Evolutionary conservation across 2,888 invertebrate genomes (phyloP).

Genomic region (Hyposoter didymator): DNA sequence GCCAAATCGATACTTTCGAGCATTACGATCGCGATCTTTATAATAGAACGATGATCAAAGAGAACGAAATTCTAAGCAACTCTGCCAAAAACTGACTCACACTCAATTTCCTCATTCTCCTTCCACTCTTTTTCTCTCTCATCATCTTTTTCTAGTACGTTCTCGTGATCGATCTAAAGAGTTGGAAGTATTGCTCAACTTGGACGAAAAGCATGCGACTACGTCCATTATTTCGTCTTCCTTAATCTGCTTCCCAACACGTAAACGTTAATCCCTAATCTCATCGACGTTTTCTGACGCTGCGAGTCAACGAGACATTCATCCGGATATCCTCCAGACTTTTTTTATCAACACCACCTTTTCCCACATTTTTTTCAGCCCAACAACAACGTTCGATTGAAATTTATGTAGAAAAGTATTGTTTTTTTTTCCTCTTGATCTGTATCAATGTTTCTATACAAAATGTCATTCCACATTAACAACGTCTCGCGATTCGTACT

Average conservation of each 20-base stretch:
- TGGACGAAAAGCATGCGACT: slow-evolving; percentile 40
- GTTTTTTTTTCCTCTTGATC: background rate
- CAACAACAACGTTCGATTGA: background rate
- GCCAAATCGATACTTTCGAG: slow-evolving; percentile 23
- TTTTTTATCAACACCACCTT: slow-evolving; percentile 28
- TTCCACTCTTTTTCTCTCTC: slow-evolving; percentile 8
- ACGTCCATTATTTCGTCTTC: slow-evolving; percentile 17
- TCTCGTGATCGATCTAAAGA: slow-evolving; percentile 59
- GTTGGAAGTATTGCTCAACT: slow-evolving; percentile 59
- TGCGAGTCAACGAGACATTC: slow-evolving; percentile 24
- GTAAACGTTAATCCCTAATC: slow-evolving; percentile 58
- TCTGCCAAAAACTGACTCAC: slow-evolving; percentile 64
- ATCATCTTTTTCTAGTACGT: background rate
- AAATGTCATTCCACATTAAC: background rate
- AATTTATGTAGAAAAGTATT: background rate
- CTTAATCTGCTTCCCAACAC: slow-evolving; percentile 51
- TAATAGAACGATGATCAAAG: slow-evolving; percentile 38
- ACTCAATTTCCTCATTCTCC: slow-evolving; percentile 40
- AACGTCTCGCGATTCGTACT: slow-evolving; percentile 10
- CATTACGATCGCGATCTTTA: slow-evolving; percentile 26
- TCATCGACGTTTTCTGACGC: slow-evolving; percentile 12
- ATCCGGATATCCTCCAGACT: slow-evolving; percentile 65
- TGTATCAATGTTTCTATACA: background rate
- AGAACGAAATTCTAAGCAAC: slow-evolving; percentile 23
- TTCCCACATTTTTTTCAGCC: background rate